Base-by-base conservation (phyloP, 2,797 vertebrate species). In the Iguana delicatissima region DNA sequence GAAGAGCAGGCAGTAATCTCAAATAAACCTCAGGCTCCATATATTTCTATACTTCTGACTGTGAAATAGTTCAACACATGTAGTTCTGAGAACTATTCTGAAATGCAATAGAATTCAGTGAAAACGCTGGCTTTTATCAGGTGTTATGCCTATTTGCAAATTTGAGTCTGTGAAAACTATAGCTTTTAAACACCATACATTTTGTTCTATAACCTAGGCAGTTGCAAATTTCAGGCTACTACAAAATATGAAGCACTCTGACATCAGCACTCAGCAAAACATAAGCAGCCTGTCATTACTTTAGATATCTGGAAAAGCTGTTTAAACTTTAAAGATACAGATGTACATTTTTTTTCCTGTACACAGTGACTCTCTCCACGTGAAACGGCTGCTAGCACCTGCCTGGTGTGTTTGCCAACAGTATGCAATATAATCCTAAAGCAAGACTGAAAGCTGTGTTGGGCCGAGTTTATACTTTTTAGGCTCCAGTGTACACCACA, bases 361-460 rank as follows among this genome's bases (percentile, higher is more conserved):
- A 35, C 92, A 89, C 82, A 91, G 80, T 84, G 81, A 57, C 81
- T 55, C 84, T 0, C 81, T 73, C 9, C 77, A 79, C 29, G 89
- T 88, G 80, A 91, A 83, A 88, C 89, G 93, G 62, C 84, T 80
- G 87, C 59, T 57, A 80, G 89, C 89, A 95, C 89, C 89, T 89
- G 80, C 94, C 87, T 82, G 55, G 42, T 79, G 84, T 55, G n/a
- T 90, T 93, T 95, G 92, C 73, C 87, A 92, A 18, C 77, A 92
- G 80, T 85, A 35, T 5, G 22, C 86, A 94, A 95, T 55, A 89
- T 29, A 42, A 80, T 84, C 84, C 67, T n/a, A 38, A n/a, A n/a
- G 59, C 67, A 88, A 89, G 57, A 87, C 0, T 90, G 92, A 88
- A 88, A 93, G 92, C 74, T 67, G n/a, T 89, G 91, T 91, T 80